Evolutionary conservation across 2,888 invertebrate genomes (phyloP).

Genomic region (Drosophila stalkeri): DNA sequence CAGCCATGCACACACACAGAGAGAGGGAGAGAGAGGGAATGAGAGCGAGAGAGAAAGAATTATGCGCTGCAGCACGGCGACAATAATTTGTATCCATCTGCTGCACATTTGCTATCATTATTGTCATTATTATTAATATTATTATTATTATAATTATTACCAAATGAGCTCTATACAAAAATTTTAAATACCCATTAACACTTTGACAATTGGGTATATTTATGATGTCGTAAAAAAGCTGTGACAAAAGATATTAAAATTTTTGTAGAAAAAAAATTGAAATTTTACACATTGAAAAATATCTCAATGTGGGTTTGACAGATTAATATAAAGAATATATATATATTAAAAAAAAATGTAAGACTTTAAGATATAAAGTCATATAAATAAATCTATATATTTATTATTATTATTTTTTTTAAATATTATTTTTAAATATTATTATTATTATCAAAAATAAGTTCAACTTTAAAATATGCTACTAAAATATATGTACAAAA

Average conservation of each 20-base stretch:
- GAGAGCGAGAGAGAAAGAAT: slow-evolving; percentile 2
- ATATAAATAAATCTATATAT: too few relatives aligned
- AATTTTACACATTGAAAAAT: not conserved
- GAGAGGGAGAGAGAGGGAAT: not conserved
- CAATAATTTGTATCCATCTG: slow-evolving; percentile 41
- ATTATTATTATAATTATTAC: slow-evolving; percentile 46
- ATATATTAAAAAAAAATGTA: too few relatives aligned
- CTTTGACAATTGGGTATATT: not conserved
- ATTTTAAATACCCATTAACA: not conserved
- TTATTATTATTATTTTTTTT: too few relatives aligned
- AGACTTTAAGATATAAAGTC: too few relatives aligned
- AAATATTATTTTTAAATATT: too few relatives aligned
- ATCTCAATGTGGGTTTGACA: not conserved
- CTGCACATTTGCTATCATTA: slow-evolving; percentile 39
- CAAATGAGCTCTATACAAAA: slow-evolving; percentile 6
- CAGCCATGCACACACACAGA: slow-evolving; percentile 10
- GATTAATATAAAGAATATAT: too few relatives aligned
- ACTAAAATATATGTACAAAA: too few relatives aligned
- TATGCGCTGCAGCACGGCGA: slow-evolving; percentile 15
- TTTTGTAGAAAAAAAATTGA: not conserved
- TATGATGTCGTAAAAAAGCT: not conserved
- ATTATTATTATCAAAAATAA: too few relatives aligned
- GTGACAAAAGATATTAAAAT: not conserved
- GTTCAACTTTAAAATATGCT: too few relatives aligned
- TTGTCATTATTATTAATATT: slow-evolving; percentile 33